Evolutionary conservation across 2,797 vertebrate genomes (phyloP).

Genomic region (Cottoperca gobio): DNA sequence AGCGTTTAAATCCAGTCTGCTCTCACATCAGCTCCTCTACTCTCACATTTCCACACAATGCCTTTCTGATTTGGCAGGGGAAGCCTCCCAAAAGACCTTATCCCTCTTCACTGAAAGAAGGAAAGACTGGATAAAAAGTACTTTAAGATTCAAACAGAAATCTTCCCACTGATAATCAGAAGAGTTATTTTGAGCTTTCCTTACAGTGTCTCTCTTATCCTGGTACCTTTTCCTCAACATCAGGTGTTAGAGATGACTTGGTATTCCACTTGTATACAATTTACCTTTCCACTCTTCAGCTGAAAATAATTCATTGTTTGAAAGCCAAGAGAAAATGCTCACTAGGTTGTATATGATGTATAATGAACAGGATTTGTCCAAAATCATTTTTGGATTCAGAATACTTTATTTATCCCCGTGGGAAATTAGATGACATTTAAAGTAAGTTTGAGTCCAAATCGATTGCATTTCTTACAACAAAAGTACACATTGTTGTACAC

Average conservation of each 20-base stretch:
- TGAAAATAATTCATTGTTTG: background rate
- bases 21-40: slow-evolving; percentile 24
- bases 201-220: slow-evolving; percentile 18
- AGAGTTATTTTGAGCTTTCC: slow-evolving; percentile 19
- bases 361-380: background rate
- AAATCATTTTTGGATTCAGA: too few species aligned
- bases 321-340: background rate
- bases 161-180: slow-evolving; percentile 27
- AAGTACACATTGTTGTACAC: background rate
- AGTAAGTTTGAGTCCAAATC: background rate
- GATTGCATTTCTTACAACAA: background rate
- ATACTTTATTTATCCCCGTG: too few species aligned
- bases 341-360: background rate
- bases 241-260: background rate
- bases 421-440: too few species aligned
- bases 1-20: slow-evolving; percentile 25
- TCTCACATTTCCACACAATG: slow-evolving; percentile 27
- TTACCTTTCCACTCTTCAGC: background rate
- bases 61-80: slow-evolving; percentile 43
- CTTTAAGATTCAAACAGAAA: slow-evolving; percentile 15
- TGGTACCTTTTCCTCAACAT: slow-evolving; percentile 19
- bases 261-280: background rate
- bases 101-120: slow-evolving; percentile 3
- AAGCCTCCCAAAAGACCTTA: slow-evolving; percentile 41
- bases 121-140: background rate